Evolutionary conservation across 2,797 vertebrate genomes (phyloP).

Genomic region (Novumbra hubbsi): DNA sequence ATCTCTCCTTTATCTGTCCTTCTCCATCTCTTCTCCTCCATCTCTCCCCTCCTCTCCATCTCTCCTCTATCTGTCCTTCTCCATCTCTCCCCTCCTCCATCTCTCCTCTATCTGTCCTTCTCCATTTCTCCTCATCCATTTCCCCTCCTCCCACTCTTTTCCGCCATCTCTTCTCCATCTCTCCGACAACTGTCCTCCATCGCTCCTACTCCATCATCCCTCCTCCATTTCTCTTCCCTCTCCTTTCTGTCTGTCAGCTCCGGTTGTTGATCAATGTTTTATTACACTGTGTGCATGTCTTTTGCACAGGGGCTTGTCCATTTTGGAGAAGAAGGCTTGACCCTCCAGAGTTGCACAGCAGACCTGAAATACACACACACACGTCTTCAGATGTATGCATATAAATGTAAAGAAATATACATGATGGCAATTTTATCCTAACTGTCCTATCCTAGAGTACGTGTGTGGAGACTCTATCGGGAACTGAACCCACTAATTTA

Average conservation of each 20-base stretch:
- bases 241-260: not conserved
- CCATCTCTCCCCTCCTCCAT: not conserved
- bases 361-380: constrained; percentile 70
- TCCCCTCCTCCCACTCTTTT: constrained; percentile 8
- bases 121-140: constrained; percentile 1
- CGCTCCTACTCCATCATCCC: not conserved
- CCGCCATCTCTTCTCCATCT: not conserved
- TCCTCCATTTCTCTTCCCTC: not conserved
- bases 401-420: not conserved
- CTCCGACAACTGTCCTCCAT: not conserved
- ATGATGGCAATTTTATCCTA: not conserved
- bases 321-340: constrained; percentile 95
- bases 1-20: not conserved
- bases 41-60: not conserved
- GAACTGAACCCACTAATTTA: constrained; percentile 10
- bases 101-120: not conserved
- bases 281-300: constrained; percentile 87
- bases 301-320: constrained; percentile 97
- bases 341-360: constrained; percentile 91
- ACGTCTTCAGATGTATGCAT: not conserved
- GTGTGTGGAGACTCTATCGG: too few species aligned
- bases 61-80: not conserved
- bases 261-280: constrained; percentile 78
- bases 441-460: too few species aligned
- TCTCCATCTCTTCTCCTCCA: not conserved